phyloP scores from a whole-genome alignment of 2,113 vertebrate species.

The Oncorhynchus tshawytscha region DNA sequence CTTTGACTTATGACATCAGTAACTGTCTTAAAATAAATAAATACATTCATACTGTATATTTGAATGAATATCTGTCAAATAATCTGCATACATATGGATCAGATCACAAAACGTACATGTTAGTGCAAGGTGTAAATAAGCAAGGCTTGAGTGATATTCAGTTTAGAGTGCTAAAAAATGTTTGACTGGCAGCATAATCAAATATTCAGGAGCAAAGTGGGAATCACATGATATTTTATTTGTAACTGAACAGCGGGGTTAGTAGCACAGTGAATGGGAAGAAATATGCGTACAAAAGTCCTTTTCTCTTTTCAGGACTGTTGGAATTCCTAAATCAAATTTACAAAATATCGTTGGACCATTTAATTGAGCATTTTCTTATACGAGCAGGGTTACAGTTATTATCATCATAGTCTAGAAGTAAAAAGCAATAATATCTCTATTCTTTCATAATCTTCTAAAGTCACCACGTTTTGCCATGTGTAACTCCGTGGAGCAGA shows the following conservation, averaged over 20 bases:
- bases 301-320: constrained; percentile 52
- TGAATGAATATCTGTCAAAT: too few relatives aligned
- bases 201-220: constrained; percentile 25
- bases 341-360: constrained; percentile 24
- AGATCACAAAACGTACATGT: too few relatives aligned
- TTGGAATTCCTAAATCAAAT: constrained; percentile 71
- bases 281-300: constrained; percentile 67
- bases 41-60: too few relatives aligned
- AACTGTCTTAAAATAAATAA: too few relatives aligned
- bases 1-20: too few relatives aligned
- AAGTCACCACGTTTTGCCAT: constrained; percentile 30
- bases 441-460: constrained; percentile 45
- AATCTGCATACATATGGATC: too few relatives aligned
- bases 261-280: constrained; percentile 62
- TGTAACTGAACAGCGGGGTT: constrained; percentile 62
- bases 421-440: constrained; percentile 55
- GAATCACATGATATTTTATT: constrained; percentile 72
- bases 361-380: constrained; percentile 52
- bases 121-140: too few relatives aligned
- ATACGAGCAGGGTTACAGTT: constrained; percentile 50
- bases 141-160: not conserved
- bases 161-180: not conserved
- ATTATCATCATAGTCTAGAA: constrained; percentile 53
- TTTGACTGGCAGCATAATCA: not conserved
- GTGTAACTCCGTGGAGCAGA: constrained; percentile 43